Conservation (phyloP, 2,797 vertebrate species). For the Anguilla anguilla region DNA sequence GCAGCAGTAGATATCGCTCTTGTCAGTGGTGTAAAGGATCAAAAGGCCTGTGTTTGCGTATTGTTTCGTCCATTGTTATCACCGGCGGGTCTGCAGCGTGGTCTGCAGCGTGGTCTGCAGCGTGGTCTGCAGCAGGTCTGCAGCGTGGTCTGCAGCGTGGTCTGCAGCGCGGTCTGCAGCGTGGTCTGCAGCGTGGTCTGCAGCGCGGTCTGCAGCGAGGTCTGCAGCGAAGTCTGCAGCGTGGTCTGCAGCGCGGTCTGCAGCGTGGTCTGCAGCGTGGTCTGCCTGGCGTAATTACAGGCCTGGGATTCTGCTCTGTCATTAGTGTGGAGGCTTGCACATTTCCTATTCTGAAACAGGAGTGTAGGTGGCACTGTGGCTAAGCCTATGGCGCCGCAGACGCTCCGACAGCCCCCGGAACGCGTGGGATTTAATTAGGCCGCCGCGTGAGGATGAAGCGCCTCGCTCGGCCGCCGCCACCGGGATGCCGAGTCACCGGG, state of each 20-base stretch:
- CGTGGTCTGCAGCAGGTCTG: no score
- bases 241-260: background rate
- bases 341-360: conserved; percentile 24
- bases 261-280: no score
- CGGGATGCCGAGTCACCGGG: conserved; percentile 15
- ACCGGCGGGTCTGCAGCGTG: no score
- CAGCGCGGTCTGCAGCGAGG: no score
- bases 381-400: background rate
- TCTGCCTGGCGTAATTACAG: background rate
- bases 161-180: no score
- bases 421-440: conserved; percentile 25
- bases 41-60: background rate
- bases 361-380: conserved; percentile 30
- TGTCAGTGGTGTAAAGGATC: background rate
- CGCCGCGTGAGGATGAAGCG: conserved; percentile 10
- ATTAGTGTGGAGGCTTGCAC: background rate
- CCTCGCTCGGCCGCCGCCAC: background rate
- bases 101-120: no score
- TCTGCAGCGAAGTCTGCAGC: no score
- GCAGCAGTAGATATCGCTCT: background rate
- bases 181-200: no score
- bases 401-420: background rate
- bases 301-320: conserved; percentile 4
- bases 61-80: background rate
- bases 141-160: no score